A percentile compares a stretch with the other conserved stretches of the same genome.
phyloP scores from a whole-genome alignment of 2,888 invertebrate genomes.

The Plagiodera versicolora region DNA sequence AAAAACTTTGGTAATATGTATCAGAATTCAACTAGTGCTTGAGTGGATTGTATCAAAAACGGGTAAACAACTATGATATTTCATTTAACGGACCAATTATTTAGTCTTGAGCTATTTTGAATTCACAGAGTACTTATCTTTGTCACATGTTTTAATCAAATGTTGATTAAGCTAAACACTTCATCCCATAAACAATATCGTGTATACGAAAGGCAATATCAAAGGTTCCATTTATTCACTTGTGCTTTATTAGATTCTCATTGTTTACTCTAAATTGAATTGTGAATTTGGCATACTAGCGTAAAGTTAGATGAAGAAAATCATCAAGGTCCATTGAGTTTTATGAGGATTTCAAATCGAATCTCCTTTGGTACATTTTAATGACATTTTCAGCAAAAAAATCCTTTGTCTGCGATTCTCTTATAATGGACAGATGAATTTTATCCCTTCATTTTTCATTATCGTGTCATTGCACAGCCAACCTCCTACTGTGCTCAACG shows the following conservation, averaged over 20 bases:
- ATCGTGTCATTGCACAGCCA: no score
- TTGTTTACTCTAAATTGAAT: not conserved
- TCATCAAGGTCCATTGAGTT: not conserved
- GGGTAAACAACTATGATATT: no score
- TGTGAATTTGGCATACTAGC: not conserved
- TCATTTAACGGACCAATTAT: no score
- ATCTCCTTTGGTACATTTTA: not conserved
- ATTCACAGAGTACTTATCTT: not conserved
- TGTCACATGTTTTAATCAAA: not conserved
- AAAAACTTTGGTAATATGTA: no score
- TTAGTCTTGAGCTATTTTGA: no score
- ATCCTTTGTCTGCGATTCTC: not conserved
- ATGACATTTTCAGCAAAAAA: not conserved
- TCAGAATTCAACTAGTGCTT: no score
- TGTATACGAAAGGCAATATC: not conserved
- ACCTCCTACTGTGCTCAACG: no score
- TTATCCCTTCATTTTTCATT: not conserved
- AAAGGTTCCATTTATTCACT: slow-evolving; percentile 2
- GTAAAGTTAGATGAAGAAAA: not conserved
- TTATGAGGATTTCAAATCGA: not conserved
- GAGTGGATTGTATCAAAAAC: no score
- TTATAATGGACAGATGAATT: not conserved
- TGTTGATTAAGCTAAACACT: not conserved
- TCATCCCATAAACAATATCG: not conserved
- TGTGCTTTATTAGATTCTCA: slow-evolving; percentile 10